Conservation (phyloP, 2,113 vertebrate genomes). For the Odocoileus hemionus region DNA sequence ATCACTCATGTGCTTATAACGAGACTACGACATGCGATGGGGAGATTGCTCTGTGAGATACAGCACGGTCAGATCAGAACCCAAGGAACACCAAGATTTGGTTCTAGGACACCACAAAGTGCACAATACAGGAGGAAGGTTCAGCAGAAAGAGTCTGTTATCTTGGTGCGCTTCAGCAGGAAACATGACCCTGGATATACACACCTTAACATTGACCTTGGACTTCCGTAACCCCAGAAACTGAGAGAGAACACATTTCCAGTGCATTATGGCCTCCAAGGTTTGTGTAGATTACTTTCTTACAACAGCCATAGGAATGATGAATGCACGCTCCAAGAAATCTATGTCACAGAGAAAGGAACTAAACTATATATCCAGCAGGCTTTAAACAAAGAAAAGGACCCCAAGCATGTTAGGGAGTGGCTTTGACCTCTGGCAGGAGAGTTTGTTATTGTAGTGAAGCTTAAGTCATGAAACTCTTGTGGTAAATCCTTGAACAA, state of each 20-base stretch:
- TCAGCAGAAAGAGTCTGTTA: no score
- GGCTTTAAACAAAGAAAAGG: neutral
- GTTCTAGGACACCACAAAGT: no score
- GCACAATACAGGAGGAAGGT: no score
- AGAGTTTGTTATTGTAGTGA: neutral
- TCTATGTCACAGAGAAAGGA: neutral
- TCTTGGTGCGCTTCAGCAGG: neutral
- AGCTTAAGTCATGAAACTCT: neutral
- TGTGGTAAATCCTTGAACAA: rapidly evolving
- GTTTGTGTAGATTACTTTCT: neutral
- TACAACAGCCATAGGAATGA: neutral
- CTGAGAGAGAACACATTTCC: neutral
- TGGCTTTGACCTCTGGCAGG: rapidly evolving
- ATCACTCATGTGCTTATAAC: neutral
- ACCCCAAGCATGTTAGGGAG: neutral
- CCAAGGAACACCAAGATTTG: neutral
- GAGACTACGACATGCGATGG: no score
- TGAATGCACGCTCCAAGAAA: neutral
- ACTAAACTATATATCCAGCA: neutral
- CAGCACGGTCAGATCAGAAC: no score
- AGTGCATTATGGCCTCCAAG: neutral
- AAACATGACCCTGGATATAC: rapidly evolving
- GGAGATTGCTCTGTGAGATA: neutral
- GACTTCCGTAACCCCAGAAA: neutral
- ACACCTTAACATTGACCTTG: neutral